Conservation (phyloP, 1,140 invertebrate species). For the Gryllus bimaculatus region DNA sequence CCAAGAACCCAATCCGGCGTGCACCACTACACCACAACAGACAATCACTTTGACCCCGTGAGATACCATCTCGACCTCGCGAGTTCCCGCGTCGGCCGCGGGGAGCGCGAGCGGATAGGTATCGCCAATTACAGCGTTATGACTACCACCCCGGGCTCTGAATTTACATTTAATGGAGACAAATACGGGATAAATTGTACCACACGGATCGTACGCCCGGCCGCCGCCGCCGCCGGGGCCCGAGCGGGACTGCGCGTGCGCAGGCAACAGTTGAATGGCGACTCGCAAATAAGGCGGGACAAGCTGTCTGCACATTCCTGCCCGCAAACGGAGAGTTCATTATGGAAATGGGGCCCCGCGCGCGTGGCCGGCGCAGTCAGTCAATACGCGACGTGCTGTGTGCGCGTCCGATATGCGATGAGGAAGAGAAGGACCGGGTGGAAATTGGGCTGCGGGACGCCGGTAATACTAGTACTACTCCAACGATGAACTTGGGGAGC, state of each 20-base stretch:
- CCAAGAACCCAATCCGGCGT: no score
- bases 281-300: not conserved
- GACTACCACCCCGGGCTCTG: not conserved
- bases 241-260: not conserved
- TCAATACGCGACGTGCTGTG: not conserved
- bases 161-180: conserved; percentile 2
- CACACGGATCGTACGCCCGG: not conserved
- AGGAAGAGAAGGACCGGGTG: no score
- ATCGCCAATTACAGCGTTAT: not conserved
- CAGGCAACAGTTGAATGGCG: not conserved
- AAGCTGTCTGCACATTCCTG: not conserved
- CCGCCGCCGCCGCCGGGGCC: no score
- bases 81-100: no score
- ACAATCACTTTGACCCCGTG: not conserved
- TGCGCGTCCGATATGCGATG: no score
- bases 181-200: not conserved
- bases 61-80: not conserved
- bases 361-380: not conserved
- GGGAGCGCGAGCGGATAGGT: not conserved
- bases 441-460: no score
- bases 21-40: not conserved
- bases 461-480: no score
- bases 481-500: no score
- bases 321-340: not conserved
- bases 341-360: not conserved